Evolutionary conservation across 1,140 invertebrate genomes (phyloP).

Genomic region (Venturia canescens): DNA sequence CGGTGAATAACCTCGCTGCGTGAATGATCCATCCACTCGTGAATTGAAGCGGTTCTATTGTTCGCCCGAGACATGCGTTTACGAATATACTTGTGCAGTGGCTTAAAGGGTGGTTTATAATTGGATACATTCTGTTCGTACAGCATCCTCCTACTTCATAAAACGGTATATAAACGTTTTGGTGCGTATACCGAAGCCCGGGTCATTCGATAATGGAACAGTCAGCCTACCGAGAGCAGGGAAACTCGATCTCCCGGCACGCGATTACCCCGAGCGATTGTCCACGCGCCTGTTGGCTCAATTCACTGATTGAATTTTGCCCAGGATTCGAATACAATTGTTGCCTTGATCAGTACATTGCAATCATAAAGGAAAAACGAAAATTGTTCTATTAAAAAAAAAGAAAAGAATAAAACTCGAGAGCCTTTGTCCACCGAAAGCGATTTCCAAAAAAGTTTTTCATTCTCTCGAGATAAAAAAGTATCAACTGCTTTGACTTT

Average conservation of each 20-base stretch:
- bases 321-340: not conserved
- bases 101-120: not conserved
- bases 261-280: conserved; percentile 13
- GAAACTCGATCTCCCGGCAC: not conserved
- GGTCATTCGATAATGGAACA: conserved; percentile 23
- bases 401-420: too few species aligned
- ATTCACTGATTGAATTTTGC: conserved; percentile 19
- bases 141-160: too few species aligned
- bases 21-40: too few species aligned
- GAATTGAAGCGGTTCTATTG: too few species aligned
- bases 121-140: not conserved
- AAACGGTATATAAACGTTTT: not conserved
- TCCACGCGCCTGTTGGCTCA: not conserved
- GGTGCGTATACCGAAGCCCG: not conserved
- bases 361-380: not conserved
- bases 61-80: too few species aligned
- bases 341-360: not conserved
- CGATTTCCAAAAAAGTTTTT: too few species aligned
- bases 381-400: too few species aligned
- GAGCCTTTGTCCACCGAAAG: too few species aligned
- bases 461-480: too few species aligned
- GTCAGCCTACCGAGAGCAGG: not conserved
- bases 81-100: too few species aligned
- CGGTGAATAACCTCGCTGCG: too few species aligned
- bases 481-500: too few species aligned